These are phyloP conservation scores for Lycophotia porphyrea DNA, from an alignment of 2,888 invertebrate genomes.

Conservation along the genomic window DNA sequence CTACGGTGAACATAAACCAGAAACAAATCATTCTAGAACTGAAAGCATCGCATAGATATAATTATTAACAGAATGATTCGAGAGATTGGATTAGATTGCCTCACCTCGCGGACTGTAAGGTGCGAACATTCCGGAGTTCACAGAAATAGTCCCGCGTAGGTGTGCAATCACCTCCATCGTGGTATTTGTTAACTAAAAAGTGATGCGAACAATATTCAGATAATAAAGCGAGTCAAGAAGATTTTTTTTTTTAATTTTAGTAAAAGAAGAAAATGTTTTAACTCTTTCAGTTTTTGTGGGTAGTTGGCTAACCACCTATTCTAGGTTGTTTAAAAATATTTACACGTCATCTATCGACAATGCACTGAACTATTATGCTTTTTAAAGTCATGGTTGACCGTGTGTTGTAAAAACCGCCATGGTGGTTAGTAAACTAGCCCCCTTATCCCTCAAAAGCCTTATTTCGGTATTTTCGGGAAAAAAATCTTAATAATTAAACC, in stretches of 20 bases:
- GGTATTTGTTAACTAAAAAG: slow-evolving; percentile 59
- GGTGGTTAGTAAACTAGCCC: no score
- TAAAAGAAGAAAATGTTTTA: background rate
- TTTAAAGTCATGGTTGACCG: no score
- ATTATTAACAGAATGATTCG: slow-evolving; percentile 27
- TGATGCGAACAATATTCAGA: slow-evolving; percentile 51
- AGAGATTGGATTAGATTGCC: slow-evolving; percentile 49
- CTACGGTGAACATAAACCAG: background rate
- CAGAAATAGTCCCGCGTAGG: slow-evolving; percentile 75
- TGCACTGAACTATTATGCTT: no score
- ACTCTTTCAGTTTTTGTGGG: no score
- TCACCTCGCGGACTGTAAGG: slow-evolving; percentile 68
- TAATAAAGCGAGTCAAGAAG: slow-evolving; percentile 44
- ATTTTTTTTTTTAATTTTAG: background rate
- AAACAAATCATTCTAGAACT: background rate
- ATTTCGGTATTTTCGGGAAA: no score
- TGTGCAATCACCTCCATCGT: slow-evolving; percentile 65
- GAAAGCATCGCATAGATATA: background rate
- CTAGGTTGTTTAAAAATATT: no score
- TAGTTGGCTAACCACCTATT: no score
- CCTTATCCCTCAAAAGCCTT: no score
- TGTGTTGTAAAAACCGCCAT: no score
- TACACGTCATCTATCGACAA: no score
- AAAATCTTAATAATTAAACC: no score
- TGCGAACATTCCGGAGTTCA: slow-evolving; percentile 72